These are phyloP conservation scores for Zosterops hypoxanthus DNA, from an alignment of 2,113 vertebrate species.

Conservation along the genomic window DNA sequence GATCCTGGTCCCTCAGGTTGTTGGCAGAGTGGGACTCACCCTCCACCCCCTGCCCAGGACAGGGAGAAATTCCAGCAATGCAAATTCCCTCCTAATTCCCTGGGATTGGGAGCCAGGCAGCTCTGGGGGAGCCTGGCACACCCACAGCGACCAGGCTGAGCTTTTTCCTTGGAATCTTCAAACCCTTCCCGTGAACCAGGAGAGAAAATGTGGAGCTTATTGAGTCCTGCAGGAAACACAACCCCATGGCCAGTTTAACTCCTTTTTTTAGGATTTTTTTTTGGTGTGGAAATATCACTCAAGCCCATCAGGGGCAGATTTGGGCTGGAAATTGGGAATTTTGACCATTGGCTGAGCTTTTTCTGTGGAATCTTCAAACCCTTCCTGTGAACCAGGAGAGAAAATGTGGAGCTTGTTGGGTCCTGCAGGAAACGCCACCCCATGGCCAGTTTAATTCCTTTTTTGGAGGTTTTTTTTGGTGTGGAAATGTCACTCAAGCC, in stretches of 20 bases:
- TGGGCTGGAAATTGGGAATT: too few species aligned
- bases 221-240: background rate
- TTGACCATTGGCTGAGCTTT: background rate
- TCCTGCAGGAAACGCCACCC: background rate
- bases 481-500: background rate
- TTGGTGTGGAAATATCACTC: background rate
- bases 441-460: rapidly evolving
- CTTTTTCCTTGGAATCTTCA: background rate
- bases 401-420: background rate
- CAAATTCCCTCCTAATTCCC: background rate
- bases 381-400: rapidly evolving
- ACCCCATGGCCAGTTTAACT: rapidly evolving
- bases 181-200: rapidly evolving
- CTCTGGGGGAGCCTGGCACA: background rate
- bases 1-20: background rate
- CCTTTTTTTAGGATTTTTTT: too few species aligned
- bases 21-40: conserved; percentile 47
- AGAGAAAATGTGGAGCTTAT: background rate
- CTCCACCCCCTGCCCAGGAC: background rate
- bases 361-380: background rate
- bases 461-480: background rate
- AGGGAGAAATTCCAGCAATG: conserved; percentile 67
- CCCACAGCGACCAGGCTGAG: background rate
- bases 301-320: too few species aligned
- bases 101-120: background rate